phyloP scores from a whole-genome alignment of 1,140 invertebrate species.

The Philopotamus ludificatus region DNA sequence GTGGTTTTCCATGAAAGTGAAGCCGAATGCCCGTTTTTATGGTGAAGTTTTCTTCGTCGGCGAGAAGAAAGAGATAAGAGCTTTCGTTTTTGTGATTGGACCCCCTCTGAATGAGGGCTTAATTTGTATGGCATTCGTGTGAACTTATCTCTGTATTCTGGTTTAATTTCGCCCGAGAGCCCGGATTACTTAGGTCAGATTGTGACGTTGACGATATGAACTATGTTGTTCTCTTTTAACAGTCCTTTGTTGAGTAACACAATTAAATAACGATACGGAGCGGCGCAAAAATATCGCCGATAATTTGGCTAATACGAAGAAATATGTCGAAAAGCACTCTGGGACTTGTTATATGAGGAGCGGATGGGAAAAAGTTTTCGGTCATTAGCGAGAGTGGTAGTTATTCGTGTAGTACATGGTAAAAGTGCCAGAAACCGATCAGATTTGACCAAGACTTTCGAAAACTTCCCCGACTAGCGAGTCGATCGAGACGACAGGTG shows the following conservation, averaged over 20 bases:
- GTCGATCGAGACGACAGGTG: conserved; percentile 11
- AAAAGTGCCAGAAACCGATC: no score
- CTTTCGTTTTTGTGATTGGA: not conserved
- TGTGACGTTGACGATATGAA: no score
- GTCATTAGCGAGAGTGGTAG: no score
- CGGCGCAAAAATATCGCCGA: not conserved
- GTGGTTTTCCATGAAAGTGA: conserved; percentile 26
- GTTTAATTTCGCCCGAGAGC: not conserved
- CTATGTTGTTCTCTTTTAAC: no score
- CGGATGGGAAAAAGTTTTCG: no score
- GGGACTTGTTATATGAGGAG: not conserved
- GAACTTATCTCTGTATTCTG: not conserved
- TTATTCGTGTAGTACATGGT: no score
- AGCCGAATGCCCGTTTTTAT: conserved; percentile 16
- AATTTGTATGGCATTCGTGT: conserved; percentile 7
- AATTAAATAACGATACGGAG: no score
- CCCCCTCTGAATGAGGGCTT: not conserved
- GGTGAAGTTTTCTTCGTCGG: not conserved
- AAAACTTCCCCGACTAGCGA: conserved; percentile 13
- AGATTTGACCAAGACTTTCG: conserved; percentile 13
- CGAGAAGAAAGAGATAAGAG: not conserved
- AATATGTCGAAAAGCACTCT: no score
- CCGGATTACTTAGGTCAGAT: not conserved
- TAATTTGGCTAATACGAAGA: not conserved
- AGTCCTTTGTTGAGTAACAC: no score